A percentile compares a stretch with the other conserved stretches of the same genome.
Conservation (phyloP, 2,888 invertebrate species). For the Yponomeuta evonymella region DNA sequence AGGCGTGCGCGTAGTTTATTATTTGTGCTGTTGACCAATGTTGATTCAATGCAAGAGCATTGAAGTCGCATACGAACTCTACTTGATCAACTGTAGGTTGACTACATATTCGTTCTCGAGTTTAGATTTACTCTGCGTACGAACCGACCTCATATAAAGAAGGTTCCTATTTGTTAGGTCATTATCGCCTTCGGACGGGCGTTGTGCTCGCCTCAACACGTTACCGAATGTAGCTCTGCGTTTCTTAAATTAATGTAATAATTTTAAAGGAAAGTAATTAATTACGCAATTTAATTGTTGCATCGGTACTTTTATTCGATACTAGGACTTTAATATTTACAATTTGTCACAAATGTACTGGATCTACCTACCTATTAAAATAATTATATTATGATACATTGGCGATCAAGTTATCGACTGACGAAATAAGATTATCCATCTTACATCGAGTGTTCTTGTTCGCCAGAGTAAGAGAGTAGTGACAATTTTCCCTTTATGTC, state of each 20-base stretch:
- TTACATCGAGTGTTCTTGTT: neutral
- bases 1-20: too few relatives aligned
- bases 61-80: too few relatives aligned
- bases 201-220: slow-evolving; percentile 35
- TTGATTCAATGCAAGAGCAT: too few relatives aligned
- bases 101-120: too few relatives aligned
- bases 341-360: slow-evolving; percentile 29
- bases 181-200: slow-evolving; percentile 34
- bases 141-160: neutral
- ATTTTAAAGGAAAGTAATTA: slow-evolving; percentile 25
- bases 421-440: too few relatives aligned
- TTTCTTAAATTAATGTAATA: slow-evolving; percentile 47
- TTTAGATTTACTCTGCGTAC: too few relatives aligned
- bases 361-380: slow-evolving; percentile 36
- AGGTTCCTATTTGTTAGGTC: neutral
- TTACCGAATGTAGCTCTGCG: slow-evolving; percentile 31
- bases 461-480: slow-evolving; percentile 29
- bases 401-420: neutral
- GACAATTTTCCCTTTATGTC: slow-evolving; percentile 39
- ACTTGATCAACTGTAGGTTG: too few relatives aligned
- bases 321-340: slow-evolving; percentile 54
- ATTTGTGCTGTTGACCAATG: too few relatives aligned
- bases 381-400: slow-evolving; percentile 30
- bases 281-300: slow-evolving; percentile 56
- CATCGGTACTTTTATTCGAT: slow-evolving; percentile 36